Evolutionary conservation across 2,888 invertebrate genomes (phyloP), one percentile per base, ranked within the genome.

Genomic region (Silvanus unidentatus): DNA sequence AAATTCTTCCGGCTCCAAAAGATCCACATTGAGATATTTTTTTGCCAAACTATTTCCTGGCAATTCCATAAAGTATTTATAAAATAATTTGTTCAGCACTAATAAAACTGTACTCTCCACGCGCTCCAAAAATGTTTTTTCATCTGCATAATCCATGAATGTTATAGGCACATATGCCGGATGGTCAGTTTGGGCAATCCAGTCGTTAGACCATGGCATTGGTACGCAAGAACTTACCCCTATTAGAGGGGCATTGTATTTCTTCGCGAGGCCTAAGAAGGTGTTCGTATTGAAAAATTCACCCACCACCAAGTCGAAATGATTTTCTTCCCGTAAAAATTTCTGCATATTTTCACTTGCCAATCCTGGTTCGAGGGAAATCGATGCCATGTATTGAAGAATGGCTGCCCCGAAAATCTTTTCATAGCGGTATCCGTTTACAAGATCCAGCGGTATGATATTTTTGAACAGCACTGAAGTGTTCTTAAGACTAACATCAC

Each of bases 271-370:
- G 1, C 80, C 82, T 53, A 85, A 68, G 63, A 80, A 79, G 62
- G 88, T 86, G 59, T 88, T 84, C 39, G 78, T 77, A 53, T 84
- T 84, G 62, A 88, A 88, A 44, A 78, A 78, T 68, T 88, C 59
- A 2, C 80, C 71, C 1, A 88, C 64, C 4, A 86, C 74, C 0
- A 88, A 65, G 65, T 89, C 86, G 58, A 79, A 86, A 39, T 77
- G 77, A 2, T 72, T 67, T 49, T 75, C 72, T 4, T 67, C 63
- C 39, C 71, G 69, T 2, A 75, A 45, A 16, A 76, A 66, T 1
- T 66, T 46, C 40, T 56, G 56, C n/a, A 63, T 32, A 42, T 14
- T 45, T 12, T 42, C 10, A 10, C 22, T 43, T 22, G 13, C 36
- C 8, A 53, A 50, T 1, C 36, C 39, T 12, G 42, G 16, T 30